These are phyloP conservation scores for Nesoenas mayeri DNA, from an alignment of 2,113 vertebrate genomes.

Conservation along the genomic window DNA sequence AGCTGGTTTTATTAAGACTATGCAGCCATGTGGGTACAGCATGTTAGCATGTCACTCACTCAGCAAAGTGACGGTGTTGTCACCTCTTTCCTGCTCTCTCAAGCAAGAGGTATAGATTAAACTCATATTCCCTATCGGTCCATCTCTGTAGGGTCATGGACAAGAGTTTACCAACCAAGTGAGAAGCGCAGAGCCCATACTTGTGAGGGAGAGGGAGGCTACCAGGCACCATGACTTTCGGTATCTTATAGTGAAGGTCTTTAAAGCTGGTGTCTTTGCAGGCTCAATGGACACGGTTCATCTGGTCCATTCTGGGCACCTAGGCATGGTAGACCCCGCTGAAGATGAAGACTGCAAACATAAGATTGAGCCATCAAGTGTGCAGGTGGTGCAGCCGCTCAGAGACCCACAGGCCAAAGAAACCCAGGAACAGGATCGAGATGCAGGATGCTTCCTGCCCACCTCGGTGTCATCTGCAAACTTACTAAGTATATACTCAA, in stretches of 20 bases:
- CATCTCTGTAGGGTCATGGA: not conserved
- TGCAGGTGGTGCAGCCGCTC: not conserved
- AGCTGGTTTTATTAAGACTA: not conserved
- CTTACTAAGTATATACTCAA: too few relatives aligned
- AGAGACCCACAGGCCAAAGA: not conserved
- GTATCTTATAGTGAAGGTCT: not conserved
- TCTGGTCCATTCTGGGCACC: not conserved
- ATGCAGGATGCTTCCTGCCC: not conserved
- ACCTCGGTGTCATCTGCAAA: too few relatives aligned
- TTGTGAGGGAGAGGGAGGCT: not conserved
- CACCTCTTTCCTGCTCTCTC: not conserved
- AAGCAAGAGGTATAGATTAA: not conserved
- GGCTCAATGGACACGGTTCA: not conserved
- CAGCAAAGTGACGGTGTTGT: not conserved
- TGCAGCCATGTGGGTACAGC: not conserved
- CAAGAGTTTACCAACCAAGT: too few relatives aligned
- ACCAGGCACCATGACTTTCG: not conserved
- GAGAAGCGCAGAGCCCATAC: not conserved
- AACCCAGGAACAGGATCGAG: rapidly evolving
- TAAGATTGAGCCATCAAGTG: not conserved
- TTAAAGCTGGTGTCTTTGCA: not conserved
- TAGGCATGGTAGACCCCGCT: not conserved
- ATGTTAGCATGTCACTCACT: not conserved
- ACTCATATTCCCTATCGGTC: not conserved
- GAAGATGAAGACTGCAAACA: not conserved